Evolutionary conservation across 2,113 vertebrate genomes (phyloP), one percentile per base, ranked within the genome.

Genomic region (Chionis minor): DNA sequence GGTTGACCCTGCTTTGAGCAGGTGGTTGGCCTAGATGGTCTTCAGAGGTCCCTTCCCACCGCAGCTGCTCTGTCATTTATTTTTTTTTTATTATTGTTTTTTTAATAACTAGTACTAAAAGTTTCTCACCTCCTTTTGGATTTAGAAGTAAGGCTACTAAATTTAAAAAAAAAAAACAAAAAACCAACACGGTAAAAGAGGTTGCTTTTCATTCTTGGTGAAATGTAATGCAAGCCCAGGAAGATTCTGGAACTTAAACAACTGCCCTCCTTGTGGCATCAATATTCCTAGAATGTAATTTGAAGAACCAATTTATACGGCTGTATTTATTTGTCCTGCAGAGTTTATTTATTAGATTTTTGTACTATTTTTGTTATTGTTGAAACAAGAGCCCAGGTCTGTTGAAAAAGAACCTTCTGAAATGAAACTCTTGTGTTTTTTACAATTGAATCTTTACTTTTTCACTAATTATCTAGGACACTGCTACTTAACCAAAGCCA

Each of bases 401-500:
- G 40, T 81, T 51, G 10, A 54, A 86, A 80, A 86, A 49, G 18
- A 72, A 42, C 47, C 32, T 86, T 73, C 67, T 73, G 78, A 94
- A 93, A 80, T 62, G 8, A 81, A 72, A 65, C 51, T 72, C 47
- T 14, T 20, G 3, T 42, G 45, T 47, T 90, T 71, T 88, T 88
- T 72, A 67, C 87, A 85, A 59, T 30, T 79, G 56, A 88, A 54
- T 72, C 70, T 83, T 95, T 87, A 84, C 56, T 66, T 96, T 93
- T 92, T 96, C 63, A 66, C 90, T 95, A 88, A 92, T 93, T 94
- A 80, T 73, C 35, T 94, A 55, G 80, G 91, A 85, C 77, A 69
- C 23, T 92, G 71, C 81, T 91, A 58, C 51, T 95, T 90, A 92
- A 92, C 79, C 88, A 91, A 95, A 95, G 91, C 94, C 69, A 75